Conservation (phyloP, 2,113 vertebrate genomes). For the Pipra filicauda region DNA sequence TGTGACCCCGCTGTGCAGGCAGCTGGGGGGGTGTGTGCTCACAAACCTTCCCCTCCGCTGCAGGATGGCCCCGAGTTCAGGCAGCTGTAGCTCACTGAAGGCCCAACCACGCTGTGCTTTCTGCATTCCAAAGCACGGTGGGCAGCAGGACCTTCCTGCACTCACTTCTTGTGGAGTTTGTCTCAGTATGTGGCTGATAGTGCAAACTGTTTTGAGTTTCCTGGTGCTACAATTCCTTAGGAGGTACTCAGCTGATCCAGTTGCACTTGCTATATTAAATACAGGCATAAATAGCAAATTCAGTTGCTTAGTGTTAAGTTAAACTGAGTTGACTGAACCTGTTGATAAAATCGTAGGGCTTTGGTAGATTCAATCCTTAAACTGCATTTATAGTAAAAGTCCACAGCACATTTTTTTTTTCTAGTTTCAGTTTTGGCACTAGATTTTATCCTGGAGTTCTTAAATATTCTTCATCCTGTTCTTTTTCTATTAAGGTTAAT, state of each 20-base stretch:
- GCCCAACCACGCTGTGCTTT: not conserved
- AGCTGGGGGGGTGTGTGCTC: not conserved
- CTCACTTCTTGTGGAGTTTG: conserved; percentile 32
- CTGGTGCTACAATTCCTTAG: conserved; percentile 40
- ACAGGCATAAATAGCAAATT: conserved; percentile 62
- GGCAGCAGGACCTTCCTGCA: not conserved
- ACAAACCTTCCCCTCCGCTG: not conserved
- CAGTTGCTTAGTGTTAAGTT: conserved; percentile 48
- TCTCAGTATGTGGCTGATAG: conserved; percentile 25
- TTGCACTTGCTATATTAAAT: conserved; percentile 61
- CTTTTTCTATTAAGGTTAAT: conserved; percentile 99
- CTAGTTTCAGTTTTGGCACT: conserved; percentile 85
- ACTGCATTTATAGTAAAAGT: conserved; percentile 74
- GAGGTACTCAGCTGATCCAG: conserved; percentile 45
- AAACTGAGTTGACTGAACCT: conserved; percentile 45
- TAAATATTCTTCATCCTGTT: conserved; percentile 99
- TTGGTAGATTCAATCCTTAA: conserved; percentile 70
- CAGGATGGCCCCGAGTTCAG: not conserved
- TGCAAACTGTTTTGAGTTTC: conserved; percentile 18
- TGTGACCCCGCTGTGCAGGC: not conserved
- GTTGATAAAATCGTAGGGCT: conserved; percentile 56
- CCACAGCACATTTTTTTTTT: conserved; percentile 72
- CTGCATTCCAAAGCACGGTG: not conserved
- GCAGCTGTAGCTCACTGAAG: accelerated
- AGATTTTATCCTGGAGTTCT: conserved; percentile 88